phyloP scores from a whole-genome alignment of 1,140 invertebrate genomes.

The Dendroctonus valens region DNA sequence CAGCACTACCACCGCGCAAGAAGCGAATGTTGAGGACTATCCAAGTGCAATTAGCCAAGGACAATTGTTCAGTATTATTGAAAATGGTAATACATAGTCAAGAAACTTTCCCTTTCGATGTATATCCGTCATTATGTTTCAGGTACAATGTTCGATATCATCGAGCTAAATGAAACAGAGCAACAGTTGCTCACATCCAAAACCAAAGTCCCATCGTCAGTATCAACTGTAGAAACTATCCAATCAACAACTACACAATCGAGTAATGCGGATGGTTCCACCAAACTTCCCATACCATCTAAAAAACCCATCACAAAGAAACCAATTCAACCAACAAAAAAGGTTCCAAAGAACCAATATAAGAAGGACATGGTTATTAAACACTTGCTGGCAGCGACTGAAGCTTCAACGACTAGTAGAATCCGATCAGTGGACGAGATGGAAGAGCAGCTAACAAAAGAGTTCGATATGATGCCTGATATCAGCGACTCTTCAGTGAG shows the following conservation, averaged over 20 bases:
- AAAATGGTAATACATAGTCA: constrained; percentile 41
- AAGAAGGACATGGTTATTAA: background rate
- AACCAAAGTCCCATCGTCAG: constrained; percentile 2
- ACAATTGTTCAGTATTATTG: constrained; percentile 49
- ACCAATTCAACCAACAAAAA: constrained; percentile 13
- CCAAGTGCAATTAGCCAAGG: constrained; percentile 49
- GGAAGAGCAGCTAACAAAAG: constrained; percentile 37
- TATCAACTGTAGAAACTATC: constrained; percentile 5
- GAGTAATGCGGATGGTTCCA: constrained; percentile 6
- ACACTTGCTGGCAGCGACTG: background rate
- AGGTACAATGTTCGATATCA: constrained; percentile 49
- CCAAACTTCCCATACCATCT: background rate
- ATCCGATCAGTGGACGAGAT: constrained; percentile 30
- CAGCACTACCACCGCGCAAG: constrained; percentile 3
- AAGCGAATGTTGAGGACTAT: constrained; percentile 39
- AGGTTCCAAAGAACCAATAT: background rate
- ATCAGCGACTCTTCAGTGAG: constrained; percentile 38
- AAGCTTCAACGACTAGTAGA: constrained; percentile 11
- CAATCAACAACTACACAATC: constrained; percentile 13
- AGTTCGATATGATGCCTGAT: constrained; percentile 45
- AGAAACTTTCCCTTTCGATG: background rate
- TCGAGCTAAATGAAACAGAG: constrained; percentile 47
- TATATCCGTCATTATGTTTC: constrained; percentile 12
- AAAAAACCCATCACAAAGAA: constrained; percentile 21
- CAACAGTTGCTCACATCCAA: constrained; percentile 31